Evolutionary conservation across 2,113 vertebrate species (phyloP), one percentile per base, ranked within the genome.

Genomic region (Oreochromis spilurus): DNA sequence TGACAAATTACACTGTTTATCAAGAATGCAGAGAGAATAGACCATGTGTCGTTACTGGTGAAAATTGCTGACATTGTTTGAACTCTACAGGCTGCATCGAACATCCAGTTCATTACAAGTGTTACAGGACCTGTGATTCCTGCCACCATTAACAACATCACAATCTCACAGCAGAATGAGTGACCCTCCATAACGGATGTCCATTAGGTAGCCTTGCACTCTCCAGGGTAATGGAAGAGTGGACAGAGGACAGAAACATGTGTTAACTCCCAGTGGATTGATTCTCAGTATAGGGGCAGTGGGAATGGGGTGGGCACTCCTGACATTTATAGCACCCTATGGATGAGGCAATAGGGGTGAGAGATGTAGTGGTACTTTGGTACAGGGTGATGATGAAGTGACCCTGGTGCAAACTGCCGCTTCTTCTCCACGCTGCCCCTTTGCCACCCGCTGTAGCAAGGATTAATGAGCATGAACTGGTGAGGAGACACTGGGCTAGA

Each of bases 391-490:
- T 92, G 91, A 96, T 93, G 91, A 86, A 94, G 88, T 91, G 94
- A 95, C 95, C 95, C 91, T 40, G 90, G 87, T 81, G 79, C 81
- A 45, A 80, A 40, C 86, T 81, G 12, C 62, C 4, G 11, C 81
- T 90, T 90, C 85, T 91, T 87, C 79, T 82, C 48, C 81, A 82
- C 58, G 48, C 55, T 91, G 89, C 92, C 92, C 94, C 91, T 89
- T 90, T 93, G 88, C 87, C 93, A 93, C 91, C 93, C 24, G 91
- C 94, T 89, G 90, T 80, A 93, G 84, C 40, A 85, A 91, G 93
- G 93, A 96, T 95, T 95, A 95, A 96, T 96, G 96, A 95, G 89
- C 82, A 40, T 1, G 45, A 86, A 87, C 86, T 90, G 36, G 91
- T 16, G 79, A 86, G 85, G 87, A 95, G 95, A 94, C 95, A 93